Evolutionary conservation across 2,888 invertebrate species (phyloP), one percentile per base, ranked within the genome.

Genomic region (Drosophila neonasuta): DNA sequence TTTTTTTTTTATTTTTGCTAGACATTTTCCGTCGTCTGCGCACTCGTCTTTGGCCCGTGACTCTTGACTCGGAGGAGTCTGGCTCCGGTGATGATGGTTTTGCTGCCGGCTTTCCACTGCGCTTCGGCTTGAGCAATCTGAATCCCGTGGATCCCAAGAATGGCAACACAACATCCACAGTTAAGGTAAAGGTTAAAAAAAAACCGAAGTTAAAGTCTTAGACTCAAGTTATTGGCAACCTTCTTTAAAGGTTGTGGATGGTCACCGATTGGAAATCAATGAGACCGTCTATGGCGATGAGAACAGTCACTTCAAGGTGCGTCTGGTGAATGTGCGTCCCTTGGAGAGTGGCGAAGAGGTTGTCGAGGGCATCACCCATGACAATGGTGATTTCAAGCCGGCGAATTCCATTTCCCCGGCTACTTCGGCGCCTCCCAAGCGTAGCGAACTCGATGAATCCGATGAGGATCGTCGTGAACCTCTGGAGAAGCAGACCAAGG

Each of bases 181-280:
- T 90, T 39, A 91, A 91, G 89, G 91, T 91, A 62, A 73, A 74
- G 3, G 2, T 1, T 4, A 32, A 24, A 70, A 56, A 3, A 20
- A 20, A 20, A 4, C 0, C 20, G 36, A 20, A 9, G 11, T 13
- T 44, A 3, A 42, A 52, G 6, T 24, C 10, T 48, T 4, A 4
- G 11, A 11, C 11, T 34, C 2, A 36, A 36, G 36, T n/a, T 36
- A 32, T 32, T 11, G 5, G 2, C 34, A 34, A 9, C 10, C 10
- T 9, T 2, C 9, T 36, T 36, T 36, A n/a, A 74, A 93, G 93
- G 78, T 92, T 59, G 91, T 93, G 79, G 90, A 92, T 80, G 92
- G 92, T 32, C 92, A 93, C 79, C 90, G 92, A 55, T 91, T 93
- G 65, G 93, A 92, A 72, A 90, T 93, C 61, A 93, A 93, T 80